Conservation (phyloP, 2,797 vertebrate species). For the Phaenicophaeus curvirostris region DNA sequence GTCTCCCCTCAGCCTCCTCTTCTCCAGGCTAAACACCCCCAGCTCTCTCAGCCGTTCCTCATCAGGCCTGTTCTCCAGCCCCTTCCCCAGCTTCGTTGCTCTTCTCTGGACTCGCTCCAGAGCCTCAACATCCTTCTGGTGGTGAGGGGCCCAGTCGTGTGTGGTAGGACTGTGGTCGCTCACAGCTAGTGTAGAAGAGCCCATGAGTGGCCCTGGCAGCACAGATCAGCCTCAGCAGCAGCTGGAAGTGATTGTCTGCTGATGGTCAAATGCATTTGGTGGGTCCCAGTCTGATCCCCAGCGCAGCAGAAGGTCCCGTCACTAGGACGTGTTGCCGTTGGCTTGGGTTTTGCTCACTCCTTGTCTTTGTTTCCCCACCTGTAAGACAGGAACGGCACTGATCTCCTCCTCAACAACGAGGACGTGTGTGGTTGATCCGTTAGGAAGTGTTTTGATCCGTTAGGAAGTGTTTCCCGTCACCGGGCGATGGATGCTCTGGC, state of each 20-base stretch:
- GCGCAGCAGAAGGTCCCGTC: fast-evolving
- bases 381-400: neutral
- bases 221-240: fast-evolving
- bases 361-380: neutral
- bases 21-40: too few relatives aligned
- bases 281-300: neutral
- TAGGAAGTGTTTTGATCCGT: fast-evolving
- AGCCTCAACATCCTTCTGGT: too few relatives aligned
- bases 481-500: neutral
- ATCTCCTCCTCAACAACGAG: neutral
- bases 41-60: too few relatives aligned
- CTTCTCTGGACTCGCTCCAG: too few relatives aligned
- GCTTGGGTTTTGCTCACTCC: neutral
- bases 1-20: too few relatives aligned
- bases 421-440: neutral
- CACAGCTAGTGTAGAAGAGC: fast-evolving
- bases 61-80: too few relatives aligned
- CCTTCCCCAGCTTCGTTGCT: too few relatives aligned
- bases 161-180: fast-evolving
- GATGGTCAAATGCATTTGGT: neutral
- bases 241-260: neutral
- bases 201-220: neutral
- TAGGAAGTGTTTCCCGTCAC: neutral
- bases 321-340: fast-evolving
- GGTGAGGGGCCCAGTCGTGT: too few relatives aligned